Conservation (phyloP, 2,888 invertebrate genomes). For the Punctoribates punctum region DNA sequence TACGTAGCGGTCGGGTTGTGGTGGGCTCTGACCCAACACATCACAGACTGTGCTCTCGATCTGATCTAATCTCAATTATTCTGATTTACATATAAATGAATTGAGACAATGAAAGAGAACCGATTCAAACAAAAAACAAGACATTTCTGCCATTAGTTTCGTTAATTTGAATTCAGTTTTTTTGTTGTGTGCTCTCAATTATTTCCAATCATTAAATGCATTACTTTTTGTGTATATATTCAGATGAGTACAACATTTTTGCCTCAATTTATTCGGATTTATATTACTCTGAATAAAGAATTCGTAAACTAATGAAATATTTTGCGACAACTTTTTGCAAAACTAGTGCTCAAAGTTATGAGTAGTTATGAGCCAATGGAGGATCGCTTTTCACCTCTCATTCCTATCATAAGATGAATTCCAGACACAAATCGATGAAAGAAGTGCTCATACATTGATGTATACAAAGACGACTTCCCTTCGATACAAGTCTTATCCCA, state of each 20-base stretch:
- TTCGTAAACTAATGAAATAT: neutral
- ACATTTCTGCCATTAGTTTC: neutral
- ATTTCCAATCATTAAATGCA: neutral
- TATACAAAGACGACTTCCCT: neutral
- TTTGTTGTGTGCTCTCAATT: neutral
- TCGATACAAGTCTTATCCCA: neutral
- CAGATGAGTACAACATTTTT: neutral
- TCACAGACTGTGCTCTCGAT: neutral
- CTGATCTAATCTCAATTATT: neutral
- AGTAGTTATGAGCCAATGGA: neutral
- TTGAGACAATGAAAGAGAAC: neutral
- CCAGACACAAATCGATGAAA: neutral
- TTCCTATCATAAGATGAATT: neutral
- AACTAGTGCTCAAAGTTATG: neutral
- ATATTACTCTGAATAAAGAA: neutral
- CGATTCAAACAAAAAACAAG: neutral
- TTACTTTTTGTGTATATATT: neutral
- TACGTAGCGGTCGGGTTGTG: neutral
- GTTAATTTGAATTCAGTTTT: neutral
- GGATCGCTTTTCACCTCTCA: neutral
- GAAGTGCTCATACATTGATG: neutral
- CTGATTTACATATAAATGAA: slow-evolving; percentile 9
- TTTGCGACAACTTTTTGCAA: neutral
- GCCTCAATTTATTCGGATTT: neutral
- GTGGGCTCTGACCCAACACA: neutral